Evolutionary conservation across 2,797 vertebrate genomes (phyloP).

Genomic region (Rhincodon typus): DNA sequence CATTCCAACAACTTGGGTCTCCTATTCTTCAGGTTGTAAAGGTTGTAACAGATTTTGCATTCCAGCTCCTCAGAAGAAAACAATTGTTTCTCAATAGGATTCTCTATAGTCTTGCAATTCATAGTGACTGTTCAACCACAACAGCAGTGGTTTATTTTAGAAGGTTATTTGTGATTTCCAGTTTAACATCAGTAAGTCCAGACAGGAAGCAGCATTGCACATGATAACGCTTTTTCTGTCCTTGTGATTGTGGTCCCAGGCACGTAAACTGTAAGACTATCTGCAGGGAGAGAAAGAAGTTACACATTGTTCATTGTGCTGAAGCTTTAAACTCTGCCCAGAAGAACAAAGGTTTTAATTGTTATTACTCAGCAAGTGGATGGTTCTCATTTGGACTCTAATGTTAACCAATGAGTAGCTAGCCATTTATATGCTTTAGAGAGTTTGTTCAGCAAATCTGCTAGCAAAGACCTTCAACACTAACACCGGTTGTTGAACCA

Average conservation of each 20-base stretch:
- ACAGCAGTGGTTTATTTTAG: background rate
- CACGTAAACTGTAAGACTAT: background rate
- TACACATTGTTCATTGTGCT: background rate
- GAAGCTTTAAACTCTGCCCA: background rate
- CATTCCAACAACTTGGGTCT: slow-evolving; percentile 85
- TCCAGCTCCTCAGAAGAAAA: slow-evolving; percentile 73
- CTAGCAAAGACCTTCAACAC: background rate
- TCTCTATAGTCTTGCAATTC: slow-evolving; percentile 61
- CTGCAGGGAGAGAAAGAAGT: slow-evolving; percentile 11
- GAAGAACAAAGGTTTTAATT: background rate
- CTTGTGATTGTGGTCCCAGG: background rate
- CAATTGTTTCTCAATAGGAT: slow-evolving; percentile 53
- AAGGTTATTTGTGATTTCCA: background rate
- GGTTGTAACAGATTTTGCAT: slow-evolving; percentile 93
- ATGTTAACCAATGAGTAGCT: background rate
- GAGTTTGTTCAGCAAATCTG: background rate
- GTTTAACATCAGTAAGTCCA: background rate
- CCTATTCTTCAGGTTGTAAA: slow-evolving; percentile 72
- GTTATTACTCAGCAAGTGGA: background rate
- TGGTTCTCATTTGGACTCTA: background rate
- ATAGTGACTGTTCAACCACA: slow-evolving; percentile 45
- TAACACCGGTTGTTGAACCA: background rate
- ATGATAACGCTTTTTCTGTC: background rate
- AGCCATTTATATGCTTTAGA: background rate
- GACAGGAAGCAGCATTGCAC: background rate